These are phyloP conservation scores for Silurus meridionalis DNA, from an alignment of 2,113 vertebrate genomes.

Conservation along the genomic window DNA sequence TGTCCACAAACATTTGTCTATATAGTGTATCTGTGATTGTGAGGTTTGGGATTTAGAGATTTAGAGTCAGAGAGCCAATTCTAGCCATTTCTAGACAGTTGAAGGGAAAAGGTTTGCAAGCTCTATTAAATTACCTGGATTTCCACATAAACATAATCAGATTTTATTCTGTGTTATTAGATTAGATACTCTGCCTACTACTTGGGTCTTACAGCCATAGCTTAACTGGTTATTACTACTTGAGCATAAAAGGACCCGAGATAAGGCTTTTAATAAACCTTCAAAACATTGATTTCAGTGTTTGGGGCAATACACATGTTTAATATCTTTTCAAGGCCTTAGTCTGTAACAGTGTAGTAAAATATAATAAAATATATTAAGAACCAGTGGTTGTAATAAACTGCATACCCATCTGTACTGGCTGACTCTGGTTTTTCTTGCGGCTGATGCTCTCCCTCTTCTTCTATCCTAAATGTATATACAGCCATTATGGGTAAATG, in stretches of 20 bases:
- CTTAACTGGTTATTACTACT: neutral
- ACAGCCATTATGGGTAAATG: conserved; percentile 35
- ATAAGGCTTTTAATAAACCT: neutral
- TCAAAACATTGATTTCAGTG: neutral
- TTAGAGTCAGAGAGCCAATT: neutral
- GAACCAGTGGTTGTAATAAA: neutral
- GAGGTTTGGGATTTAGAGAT: neutral
- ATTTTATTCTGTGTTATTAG: neutral
- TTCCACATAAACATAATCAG: neutral
- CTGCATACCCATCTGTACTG: conserved; percentile 68
- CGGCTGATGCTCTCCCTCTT: conserved; percentile 64
- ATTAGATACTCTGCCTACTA: neutral
- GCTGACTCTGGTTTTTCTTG: conserved; percentile 59
- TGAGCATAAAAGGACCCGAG: neutral
- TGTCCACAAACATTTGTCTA: no score
- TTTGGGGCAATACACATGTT: neutral
- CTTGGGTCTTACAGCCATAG: neutral
- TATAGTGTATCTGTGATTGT: neutral
- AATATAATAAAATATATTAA: neutral
- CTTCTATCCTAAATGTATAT: conserved; percentile 68
- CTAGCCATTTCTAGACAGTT: neutral
- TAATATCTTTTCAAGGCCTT: neutral
- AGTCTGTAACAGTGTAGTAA: neutral
- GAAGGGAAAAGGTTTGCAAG: neutral
- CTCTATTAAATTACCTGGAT: neutral